Conservation (phyloP, 1,140 invertebrate species). For the Drosophila chauvacae region DNA sequence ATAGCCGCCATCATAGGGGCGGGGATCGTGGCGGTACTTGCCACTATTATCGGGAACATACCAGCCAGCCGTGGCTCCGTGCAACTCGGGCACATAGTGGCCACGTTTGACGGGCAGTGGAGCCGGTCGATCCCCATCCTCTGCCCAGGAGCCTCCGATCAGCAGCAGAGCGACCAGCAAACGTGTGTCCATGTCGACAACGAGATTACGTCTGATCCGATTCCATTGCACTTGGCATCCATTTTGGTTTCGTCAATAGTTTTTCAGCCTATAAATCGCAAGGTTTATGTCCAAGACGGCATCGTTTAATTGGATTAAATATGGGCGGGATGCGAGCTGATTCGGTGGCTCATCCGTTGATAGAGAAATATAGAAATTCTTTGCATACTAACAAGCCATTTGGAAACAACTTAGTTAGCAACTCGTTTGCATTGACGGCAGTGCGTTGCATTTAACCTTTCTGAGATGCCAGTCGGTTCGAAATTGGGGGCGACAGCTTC, state of each 20-base stretch:
- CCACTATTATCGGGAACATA: conserved; percentile 76
- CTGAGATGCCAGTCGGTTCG: background rate
- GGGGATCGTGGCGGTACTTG: conserved; percentile 71
- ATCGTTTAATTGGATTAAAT: conserved; percentile 58
- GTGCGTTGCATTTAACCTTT: conserved; percentile 64
- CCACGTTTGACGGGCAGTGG: conserved; percentile 39
- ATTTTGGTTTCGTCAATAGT: conserved; percentile 59
- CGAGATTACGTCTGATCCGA: conserved; percentile 57
- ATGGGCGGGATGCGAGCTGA: conserved; percentile 36
- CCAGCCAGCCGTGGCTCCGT: conserved; percentile 62
- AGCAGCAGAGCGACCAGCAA: conserved; percentile 36
- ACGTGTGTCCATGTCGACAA: conserved; percentile 61
- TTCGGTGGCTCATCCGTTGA: conserved; percentile 31
- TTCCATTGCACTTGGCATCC: conserved; percentile 41
- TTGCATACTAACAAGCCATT: conserved; percentile 78
- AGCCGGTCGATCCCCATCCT: background rate
- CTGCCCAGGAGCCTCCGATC: conserved; percentile 3
- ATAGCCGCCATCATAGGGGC: conserved; percentile 80
- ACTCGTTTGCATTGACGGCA: conserved; percentile 61
- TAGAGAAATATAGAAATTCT: conserved; percentile 47
- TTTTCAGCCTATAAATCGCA: conserved; percentile 46
- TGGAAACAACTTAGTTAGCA: conserved; percentile 39
- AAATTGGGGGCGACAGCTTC: conserved; percentile 23
- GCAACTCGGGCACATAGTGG: conserved; percentile 56
- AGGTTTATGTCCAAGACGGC: conserved; percentile 59